phyloP scores from a whole-genome alignment of 1,140 invertebrate genomes.

The Lepidurus packardi region DNA sequence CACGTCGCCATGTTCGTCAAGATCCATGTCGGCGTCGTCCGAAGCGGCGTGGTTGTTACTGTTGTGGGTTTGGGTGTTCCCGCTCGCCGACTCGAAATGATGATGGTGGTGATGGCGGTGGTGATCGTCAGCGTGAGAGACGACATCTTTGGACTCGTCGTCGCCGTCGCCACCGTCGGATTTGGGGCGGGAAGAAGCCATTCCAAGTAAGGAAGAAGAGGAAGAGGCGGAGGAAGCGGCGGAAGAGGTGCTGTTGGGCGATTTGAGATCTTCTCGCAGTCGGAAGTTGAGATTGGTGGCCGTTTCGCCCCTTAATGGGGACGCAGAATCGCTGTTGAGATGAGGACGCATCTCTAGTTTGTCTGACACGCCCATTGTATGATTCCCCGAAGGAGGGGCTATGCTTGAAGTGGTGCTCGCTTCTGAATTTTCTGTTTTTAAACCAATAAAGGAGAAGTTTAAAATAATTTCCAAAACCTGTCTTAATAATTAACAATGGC shows the following conservation, averaged over 20 bases:
- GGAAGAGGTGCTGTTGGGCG: conserved; percentile 2
- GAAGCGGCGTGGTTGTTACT: neutral
- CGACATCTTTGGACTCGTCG: neutral
- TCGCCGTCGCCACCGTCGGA: neutral
- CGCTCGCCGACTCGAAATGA: neutral
- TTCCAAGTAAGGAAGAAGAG: conserved; percentile 2
- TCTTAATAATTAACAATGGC: too few species aligned
- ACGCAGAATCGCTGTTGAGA: conserved; percentile 14
- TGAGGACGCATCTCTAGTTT: conserved; percentile 23
- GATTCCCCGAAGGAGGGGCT: neutral
- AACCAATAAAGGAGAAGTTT: too few species aligned
- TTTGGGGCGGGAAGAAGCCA: neutral
- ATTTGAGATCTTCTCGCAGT: conserved; percentile 29
- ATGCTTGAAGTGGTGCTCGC: neutral
- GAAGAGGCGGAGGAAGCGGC: neutral
- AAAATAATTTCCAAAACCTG: too few species aligned
- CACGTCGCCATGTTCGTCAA: conserved; percentile 16
- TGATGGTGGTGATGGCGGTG: neutral
- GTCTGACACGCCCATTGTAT: conserved; percentile 31
- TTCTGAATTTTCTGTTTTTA: neutral
- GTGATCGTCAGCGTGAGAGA: conserved; percentile 8
- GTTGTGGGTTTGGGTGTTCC: conserved; percentile 23
- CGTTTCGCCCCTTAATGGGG: conserved; percentile 28
- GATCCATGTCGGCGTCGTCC: conserved; percentile 30
- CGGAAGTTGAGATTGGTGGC: conserved; percentile 28